Evolutionary conservation across 2,113 vertebrate genomes (phyloP).

Genomic region (Geococcyx californianus): DNA sequence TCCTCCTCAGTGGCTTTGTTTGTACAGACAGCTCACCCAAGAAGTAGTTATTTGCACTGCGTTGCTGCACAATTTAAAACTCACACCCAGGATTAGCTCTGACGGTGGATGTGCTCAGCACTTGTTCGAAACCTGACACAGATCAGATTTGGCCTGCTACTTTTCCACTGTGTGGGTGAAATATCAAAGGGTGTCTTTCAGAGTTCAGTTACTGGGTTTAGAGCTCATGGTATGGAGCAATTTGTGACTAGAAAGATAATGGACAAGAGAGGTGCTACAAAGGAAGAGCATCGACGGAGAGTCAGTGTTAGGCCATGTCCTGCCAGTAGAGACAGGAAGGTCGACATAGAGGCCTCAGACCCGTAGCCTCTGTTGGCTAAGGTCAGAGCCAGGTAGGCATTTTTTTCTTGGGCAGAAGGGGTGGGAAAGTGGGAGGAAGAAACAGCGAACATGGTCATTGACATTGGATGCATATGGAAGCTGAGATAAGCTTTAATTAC

Average conservation of each 20-base stretch:
- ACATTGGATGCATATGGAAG: no score
- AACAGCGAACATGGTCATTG: background rate
- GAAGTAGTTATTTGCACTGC: background rate
- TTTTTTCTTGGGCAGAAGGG: background rate
- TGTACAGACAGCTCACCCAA: background rate
- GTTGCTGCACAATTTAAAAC: background rate
- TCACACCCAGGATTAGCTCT: background rate
- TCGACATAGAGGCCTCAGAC: background rate
- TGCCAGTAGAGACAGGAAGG: accelerated
- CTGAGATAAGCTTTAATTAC: background rate
- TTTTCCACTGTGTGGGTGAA: background rate
- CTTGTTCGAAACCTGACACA: background rate
- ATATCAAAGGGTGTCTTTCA: background rate
- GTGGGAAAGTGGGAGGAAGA: background rate
- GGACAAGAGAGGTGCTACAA: background rate
- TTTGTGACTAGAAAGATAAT: background rate
- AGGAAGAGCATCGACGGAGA: background rate
- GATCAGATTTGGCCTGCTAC: background rate
- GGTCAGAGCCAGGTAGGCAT: background rate
- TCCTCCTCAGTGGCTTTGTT: background rate
- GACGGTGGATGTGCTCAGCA: background rate
- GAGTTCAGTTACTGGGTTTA: background rate
- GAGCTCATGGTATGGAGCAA: background rate
- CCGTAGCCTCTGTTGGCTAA: background rate
- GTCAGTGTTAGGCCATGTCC: background rate